Evolutionary conservation across 2,888 invertebrate genomes (phyloP), one percentile per base, ranked within the genome.

Genomic region (Linyphia triangularis): DNA sequence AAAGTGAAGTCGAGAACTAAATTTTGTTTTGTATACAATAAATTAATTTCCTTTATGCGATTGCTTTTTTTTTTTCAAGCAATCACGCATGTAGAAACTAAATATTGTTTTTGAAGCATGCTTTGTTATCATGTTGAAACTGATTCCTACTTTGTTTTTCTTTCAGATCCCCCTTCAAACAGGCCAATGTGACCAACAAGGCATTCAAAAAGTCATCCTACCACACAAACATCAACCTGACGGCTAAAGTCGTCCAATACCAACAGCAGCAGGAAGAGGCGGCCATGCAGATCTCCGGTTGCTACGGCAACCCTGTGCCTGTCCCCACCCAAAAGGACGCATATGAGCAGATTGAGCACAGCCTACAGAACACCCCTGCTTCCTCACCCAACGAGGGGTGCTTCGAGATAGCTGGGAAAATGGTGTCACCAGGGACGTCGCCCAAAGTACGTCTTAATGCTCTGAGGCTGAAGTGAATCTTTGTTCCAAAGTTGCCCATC

Each of bases 261-360:
- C 30, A 51, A 1, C n/a, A 59, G 4, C 69, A 69, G 33, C 19
- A 10, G 1, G 65, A n/a, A n/a, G n/a, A 79, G 28, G 79, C 72
- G n/a, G 70, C 43, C 43, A 51, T 59, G 51, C 75, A 43, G 13
- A 40, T 73, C 16, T n/a, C 13, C 16, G 16, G 13, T 9, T 13
- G 40, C n/a, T 13, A 13, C 2, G 51, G 40, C 40, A 3, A 96
- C 92, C 96, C 96, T 6, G 95, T 96, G 90, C 96, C 96, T 3
- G 96, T 96, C 73, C 96, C 96, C 10, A 94, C 95, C 9, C 95
- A 95, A 92, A 93, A 94, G 88, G 94, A 94, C 81, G 93, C 94
- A 10, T 94, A 93, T 90, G 92, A 93, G 89, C 92, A 93, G 88
- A 93, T 94, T 61, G 92, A 92, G 83, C 90, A 91, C 67, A 92